Percentiles rank a stretch among this genome's conserved stretches.
Evolutionary conservation across 1,140 invertebrate species (phyloP).

Genomic region (Gonioctena quinquepunctata): DNA sequence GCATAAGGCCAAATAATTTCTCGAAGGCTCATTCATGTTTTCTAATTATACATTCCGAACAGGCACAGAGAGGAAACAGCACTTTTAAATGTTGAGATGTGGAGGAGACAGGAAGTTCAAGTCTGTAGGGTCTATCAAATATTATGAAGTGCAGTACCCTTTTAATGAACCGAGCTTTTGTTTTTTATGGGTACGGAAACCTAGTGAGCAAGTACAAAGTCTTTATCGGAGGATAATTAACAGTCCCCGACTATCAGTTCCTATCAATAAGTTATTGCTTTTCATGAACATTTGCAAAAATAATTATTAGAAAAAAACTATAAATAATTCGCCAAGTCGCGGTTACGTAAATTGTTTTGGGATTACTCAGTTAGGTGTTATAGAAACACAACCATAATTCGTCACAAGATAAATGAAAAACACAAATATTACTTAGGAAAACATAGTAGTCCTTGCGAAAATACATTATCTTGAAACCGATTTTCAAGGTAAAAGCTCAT

Average conservation of each 20-base stretch:
- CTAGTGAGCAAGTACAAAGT: neutral
- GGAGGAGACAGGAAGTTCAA: conserved; percentile 42
- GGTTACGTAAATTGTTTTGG: neutral
- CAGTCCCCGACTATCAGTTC: neutral
- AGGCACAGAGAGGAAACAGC: conserved; percentile 39
- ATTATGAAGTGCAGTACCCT: conserved; percentile 20
- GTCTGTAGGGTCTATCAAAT: conserved; percentile 33
- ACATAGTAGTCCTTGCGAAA: conserved; percentile 12
- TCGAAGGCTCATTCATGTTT: conserved; percentile 20
- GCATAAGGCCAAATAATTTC: conserved; percentile 1
- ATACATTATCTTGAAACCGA: neutral
- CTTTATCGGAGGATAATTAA: neutral
- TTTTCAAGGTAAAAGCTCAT: conserved; percentile 4
- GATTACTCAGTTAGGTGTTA: neutral
- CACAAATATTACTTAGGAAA: conserved; percentile 3
- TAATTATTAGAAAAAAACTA: neutral
- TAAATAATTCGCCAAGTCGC: neutral
- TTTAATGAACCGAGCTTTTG: conserved; percentile 1
- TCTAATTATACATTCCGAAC: conserved; percentile 43
- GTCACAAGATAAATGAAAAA: neutral
- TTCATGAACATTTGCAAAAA: neutral
- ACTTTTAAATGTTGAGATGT: conserved; percentile 38
- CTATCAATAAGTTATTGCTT: neutral
- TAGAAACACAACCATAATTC: neutral
- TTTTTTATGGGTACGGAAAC: conserved; percentile 5